Percentiles rank a stretch among this genome's conserved stretches.
These are phyloP conservation scores for Polypedilum vanderplanki DNA, from an alignment of 1,140 invertebrate genomes.

Conservation along the genomic window DNA sequence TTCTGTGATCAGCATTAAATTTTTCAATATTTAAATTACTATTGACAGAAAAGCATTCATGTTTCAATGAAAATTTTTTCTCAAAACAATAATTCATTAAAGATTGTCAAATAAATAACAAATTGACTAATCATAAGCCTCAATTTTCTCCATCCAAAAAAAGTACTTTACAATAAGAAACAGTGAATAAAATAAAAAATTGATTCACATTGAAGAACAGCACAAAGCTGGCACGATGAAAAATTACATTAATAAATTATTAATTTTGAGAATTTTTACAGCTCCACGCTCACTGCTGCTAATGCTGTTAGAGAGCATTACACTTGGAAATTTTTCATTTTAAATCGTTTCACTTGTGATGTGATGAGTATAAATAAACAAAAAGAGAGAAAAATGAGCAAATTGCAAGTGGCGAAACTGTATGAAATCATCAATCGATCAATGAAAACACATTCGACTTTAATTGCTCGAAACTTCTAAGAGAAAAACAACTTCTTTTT, in stretches of 20 bases:
- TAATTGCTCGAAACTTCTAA: background rate
- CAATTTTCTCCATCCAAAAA: no score
- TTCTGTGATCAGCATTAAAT: no score
- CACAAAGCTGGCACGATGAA: background rate
- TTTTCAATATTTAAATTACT: no score
- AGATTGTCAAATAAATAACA: no score
- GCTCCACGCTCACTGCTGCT: background rate
- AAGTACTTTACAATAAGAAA: no score
- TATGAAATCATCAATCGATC: conserved; percentile 5
- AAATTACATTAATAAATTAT: conserved; percentile 27
- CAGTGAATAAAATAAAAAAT: no score
- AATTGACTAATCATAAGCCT: no score
- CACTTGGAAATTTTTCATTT: conserved; percentile 6
- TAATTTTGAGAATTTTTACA: conserved; percentile 15
- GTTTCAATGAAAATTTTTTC: no score
- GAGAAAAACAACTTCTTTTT: no score
- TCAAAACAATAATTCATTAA: no score
- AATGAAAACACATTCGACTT: conserved; percentile 2
- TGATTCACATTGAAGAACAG: no score
- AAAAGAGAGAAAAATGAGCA: background rate
- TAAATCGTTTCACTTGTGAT: background rate
- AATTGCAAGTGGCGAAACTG: background rate
- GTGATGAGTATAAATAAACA: conserved; percentile 7
- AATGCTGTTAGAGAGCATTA: background rate
- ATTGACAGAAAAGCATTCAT: no score